Percentiles rank a stretch among this genome's conserved stretches.
phyloP scores from a whole-genome alignment of 64 coral and sea anemone species.

The Hydrozoanthus tunicans region DNA sequence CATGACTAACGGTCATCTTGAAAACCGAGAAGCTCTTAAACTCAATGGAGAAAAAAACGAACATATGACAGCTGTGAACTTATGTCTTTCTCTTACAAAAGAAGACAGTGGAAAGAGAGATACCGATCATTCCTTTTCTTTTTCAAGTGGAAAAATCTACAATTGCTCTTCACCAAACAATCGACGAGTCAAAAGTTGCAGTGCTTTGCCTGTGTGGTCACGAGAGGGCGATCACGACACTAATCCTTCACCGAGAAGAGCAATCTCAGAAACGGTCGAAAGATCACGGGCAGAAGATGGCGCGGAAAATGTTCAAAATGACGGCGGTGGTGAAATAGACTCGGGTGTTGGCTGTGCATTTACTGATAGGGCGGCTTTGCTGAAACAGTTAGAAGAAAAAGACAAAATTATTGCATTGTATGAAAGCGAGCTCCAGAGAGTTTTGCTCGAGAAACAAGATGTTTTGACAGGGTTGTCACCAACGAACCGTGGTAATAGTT shows the following conservation, averaged over 20 bases:
- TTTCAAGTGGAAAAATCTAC: slow-evolving; percentile 53
- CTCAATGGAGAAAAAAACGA: neutral
- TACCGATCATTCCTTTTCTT: slow-evolving; percentile 1
- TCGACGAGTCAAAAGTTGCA: slow-evolving; percentile 46
- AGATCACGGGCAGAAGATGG: neutral
- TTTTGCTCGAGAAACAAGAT: slow-evolving; percentile 58
- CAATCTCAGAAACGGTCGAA: slow-evolving; percentile 25
- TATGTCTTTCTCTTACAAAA: slow-evolving; percentile 25
- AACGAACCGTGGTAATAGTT: slow-evolving; percentile 13
- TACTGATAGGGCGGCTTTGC: slow-evolving; percentile 5
- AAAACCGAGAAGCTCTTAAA: neutral
- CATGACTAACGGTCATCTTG: neutral
- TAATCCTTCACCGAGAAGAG: neutral
- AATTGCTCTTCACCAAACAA: slow-evolving; percentile 15
- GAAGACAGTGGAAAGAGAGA: slow-evolving; percentile 22
- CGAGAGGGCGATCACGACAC: slow-evolving; percentile 1
- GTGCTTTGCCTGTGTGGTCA: slow-evolving; percentile 38
- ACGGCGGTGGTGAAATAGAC: neutral
- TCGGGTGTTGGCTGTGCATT: neutral
- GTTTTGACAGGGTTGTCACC: slow-evolving; percentile 49
- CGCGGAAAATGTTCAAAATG: neutral
- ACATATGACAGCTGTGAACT: neutral
- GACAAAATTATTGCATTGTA: slow-evolving; percentile 44
- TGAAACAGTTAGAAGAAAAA: slow-evolving; percentile 40
- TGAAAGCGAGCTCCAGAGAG: slow-evolving; percentile 39